Percentiles rank a stretch among this genome's conserved stretches.
These are phyloP conservation scores for Styela clava DNA, from an alignment of 23 tunicate genomes.

Conservation along the genomic window DNA sequence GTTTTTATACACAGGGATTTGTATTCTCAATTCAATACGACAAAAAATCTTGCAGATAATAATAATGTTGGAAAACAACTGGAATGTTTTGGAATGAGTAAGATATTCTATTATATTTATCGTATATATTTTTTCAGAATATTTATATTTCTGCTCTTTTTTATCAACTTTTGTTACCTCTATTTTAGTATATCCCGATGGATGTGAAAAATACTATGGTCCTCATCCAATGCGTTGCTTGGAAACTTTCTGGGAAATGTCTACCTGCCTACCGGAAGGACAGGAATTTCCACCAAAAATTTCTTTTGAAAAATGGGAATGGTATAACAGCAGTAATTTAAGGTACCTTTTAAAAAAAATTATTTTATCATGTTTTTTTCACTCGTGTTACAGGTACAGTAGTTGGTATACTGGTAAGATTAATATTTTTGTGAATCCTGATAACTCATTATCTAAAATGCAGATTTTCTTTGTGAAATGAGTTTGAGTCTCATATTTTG, in stretches of 20 bases:
- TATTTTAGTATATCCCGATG: background rate
- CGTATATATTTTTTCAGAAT: background rate
- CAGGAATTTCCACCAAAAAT: background rate
- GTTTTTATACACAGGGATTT: background rate
- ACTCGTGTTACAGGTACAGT: too few relatives aligned
- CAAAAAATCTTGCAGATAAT: background rate
- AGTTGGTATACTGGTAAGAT: background rate
- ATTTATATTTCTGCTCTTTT: background rate
- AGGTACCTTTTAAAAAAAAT: background rate
- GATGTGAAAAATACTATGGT: constrained; percentile 11
- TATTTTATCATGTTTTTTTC: background rate
- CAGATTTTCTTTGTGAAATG: too few relatives aligned
- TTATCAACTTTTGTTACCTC: background rate
- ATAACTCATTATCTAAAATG: background rate
- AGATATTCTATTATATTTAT: background rate
- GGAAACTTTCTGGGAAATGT: background rate
- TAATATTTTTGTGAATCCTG: background rate
- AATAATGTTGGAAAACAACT: background rate
- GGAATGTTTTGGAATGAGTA: constrained; percentile 23
- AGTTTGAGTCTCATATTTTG: too few relatives aligned
- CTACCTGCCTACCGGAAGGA: constrained; percentile 4
- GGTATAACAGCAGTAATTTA: background rate
- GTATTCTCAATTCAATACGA: background rate
- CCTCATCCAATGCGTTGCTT: constrained; percentile 16
- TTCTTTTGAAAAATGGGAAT: background rate